These are phyloP conservation scores for Pseudomyrmex pallidus DNA, from an alignment of 1,140 invertebrate species.

Conservation along the genomic window DNA sequence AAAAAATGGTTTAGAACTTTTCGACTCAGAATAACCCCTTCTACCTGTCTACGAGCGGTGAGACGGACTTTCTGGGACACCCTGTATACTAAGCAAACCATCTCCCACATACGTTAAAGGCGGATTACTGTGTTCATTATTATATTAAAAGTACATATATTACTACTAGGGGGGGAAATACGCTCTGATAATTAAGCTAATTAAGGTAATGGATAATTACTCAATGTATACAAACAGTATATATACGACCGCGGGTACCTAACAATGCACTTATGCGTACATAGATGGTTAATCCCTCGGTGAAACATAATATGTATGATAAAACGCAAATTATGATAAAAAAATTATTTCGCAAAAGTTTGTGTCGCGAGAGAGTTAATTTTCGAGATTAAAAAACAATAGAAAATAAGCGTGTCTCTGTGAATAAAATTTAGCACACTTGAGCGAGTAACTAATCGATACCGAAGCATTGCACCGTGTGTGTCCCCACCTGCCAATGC, in stretches of 20 bases:
- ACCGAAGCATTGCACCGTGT: too few species aligned
- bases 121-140: conserved; percentile 1
- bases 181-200: conserved; percentile 29
- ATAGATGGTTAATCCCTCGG: background rate
- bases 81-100: too few species aligned
- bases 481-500: background rate
- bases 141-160: conserved; percentile 35
- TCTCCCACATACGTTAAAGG: background rate
- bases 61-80: too few species aligned
- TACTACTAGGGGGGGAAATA: background rate
- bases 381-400: background rate
- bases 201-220: conserved; percentile 2
- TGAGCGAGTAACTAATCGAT: too few species aligned
- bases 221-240: background rate
- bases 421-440: too few species aligned
- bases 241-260: background rate
- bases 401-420: too few species aligned
- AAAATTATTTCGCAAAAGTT: background rate
- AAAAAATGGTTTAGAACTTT: too few species aligned
- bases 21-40: too few species aligned
- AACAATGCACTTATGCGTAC: background rate
- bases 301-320: too few species aligned
- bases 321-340: too few species aligned
- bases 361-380: background rate
- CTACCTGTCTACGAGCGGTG: too few species aligned